Evolutionary conservation across 2,797 vertebrate species (phyloP), one percentile per base, ranked within the genome.

Genomic region (Gorsachius magnificus): DNA sequence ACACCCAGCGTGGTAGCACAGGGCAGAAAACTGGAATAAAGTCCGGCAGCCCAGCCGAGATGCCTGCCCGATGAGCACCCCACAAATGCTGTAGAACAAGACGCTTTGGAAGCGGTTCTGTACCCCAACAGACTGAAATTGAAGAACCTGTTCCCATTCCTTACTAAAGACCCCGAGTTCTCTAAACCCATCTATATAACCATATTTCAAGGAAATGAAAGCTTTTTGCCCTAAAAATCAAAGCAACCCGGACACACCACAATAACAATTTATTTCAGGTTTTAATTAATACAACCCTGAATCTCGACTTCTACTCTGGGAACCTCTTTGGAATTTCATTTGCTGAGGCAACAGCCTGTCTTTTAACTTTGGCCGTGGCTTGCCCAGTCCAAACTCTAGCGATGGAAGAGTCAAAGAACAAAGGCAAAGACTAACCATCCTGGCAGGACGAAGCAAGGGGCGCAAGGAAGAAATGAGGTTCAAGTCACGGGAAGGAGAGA

Each of bases 21-120:
- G 48, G 24, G 51, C 50, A 56, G 43, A 51, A 43, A 28, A 26
- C 35, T 10, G 45, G 11, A 35, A n/a, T 25, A 8, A 24, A 29
- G 20, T 29, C 46, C 35, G n/a, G 14, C 20, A 53, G 53, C 45
- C 16, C 33, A 57, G 36, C 9, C 1, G 1, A 45, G 69, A 29
- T 7, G 0, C 6, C 16, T 17, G 19, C 11, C 26, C 2, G 0
- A 35, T 7, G 17, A n/a, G 18, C 29, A 28, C 8, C 25, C 46
- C 48, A 26, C 13, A 19, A 26, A 11, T 20, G 43, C n/a, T 16
- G 11, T 7, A 35, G 21, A n/a, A n/a, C 5, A 26, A 22, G 24
- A 35, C 26, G 45, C 51, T 64, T 45, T 64, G 83, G 45, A 58
- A 57, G 43, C 10, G 2, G 16, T 53, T 48, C 48, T 60, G 60